These are phyloP conservation scores for Notamacropus eugenii DNA, from an alignment of 2,797 vertebrate genomes.

Conservation along the genomic window DNA sequence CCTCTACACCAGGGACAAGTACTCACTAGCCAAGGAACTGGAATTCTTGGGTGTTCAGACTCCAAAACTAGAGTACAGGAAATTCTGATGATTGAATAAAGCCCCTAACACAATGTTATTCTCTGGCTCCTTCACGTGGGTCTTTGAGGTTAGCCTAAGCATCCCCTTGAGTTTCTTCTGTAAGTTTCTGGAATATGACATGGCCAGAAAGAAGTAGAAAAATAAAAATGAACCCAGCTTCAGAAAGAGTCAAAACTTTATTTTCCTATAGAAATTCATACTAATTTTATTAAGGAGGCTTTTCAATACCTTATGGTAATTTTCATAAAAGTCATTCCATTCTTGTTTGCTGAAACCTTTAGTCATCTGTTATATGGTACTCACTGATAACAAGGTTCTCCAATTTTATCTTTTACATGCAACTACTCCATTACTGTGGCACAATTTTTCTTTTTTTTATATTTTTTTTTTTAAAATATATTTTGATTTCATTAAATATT, in stretches of 20 bases:
- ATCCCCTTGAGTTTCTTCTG: neutral
- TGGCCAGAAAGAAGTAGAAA: neutral
- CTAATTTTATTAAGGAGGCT: neutral
- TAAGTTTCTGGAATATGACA: neutral
- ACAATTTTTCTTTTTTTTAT: neutral
- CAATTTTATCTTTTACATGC: neutral
- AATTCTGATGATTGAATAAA: neutral
- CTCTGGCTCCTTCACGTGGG: neutral
- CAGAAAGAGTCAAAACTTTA: neutral
- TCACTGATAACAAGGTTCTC: neutral
- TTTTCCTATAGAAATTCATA: neutral
- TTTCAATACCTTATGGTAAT: neutral
- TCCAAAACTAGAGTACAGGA: neutral
- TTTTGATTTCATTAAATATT: neutral
- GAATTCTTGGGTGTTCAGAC: neutral
- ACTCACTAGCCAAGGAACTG: neutral
- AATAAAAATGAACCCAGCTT: neutral
- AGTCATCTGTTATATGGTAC: neutral
- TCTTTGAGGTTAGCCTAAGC: neutral
- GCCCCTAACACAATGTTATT: neutral
- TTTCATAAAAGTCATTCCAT: neutral
- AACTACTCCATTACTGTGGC: neutral
- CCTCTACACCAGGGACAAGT: neutral
- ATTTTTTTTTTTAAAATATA: neutral
- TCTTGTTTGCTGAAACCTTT: neutral